Evolutionary conservation across 2,113 vertebrate species (phyloP).

Genomic region (Rhinogobius similis): DNA sequence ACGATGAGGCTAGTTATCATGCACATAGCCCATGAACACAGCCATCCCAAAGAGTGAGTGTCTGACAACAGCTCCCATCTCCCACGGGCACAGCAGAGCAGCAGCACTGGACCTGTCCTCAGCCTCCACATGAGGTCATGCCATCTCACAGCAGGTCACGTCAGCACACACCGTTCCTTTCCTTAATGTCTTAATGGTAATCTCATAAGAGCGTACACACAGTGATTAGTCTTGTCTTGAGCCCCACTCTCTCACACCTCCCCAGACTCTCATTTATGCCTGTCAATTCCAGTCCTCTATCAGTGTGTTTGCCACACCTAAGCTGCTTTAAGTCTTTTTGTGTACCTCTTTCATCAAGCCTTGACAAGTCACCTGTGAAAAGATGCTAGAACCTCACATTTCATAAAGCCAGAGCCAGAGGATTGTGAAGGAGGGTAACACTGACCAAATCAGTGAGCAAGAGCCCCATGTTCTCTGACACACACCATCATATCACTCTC

Average conservation of each 20-base stretch:
- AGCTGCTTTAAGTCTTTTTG: background rate
- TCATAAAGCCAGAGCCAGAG: background rate
- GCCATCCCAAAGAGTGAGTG: constrained; percentile 33
- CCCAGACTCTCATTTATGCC: background rate
- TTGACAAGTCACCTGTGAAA: background rate
- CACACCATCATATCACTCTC: constrained; percentile 27
- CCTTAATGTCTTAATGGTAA: no score
- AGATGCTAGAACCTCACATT: background rate
- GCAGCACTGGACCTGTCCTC: constrained; percentile 36
- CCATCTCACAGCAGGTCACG: no score
- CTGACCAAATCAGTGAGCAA: constrained; percentile 14
- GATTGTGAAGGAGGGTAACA: constrained; percentile 28
- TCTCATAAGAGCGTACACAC: no score
- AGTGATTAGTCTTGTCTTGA: no score
- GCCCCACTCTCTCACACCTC: background rate
- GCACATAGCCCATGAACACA: constrained; percentile 54
- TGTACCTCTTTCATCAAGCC: background rate
- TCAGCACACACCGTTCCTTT: no score
- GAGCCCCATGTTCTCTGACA: constrained; percentile 20
- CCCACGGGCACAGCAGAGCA: constrained; percentile 48
- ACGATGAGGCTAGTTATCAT: constrained; percentile 53
- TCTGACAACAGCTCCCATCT: constrained; percentile 26
- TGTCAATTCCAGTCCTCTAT: background rate
- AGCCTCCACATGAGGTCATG: background rate
- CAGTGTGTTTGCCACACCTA: background rate